Conservation (phyloP, 2,797 vertebrate genomes). For the Clarias fuscus region DNA sequence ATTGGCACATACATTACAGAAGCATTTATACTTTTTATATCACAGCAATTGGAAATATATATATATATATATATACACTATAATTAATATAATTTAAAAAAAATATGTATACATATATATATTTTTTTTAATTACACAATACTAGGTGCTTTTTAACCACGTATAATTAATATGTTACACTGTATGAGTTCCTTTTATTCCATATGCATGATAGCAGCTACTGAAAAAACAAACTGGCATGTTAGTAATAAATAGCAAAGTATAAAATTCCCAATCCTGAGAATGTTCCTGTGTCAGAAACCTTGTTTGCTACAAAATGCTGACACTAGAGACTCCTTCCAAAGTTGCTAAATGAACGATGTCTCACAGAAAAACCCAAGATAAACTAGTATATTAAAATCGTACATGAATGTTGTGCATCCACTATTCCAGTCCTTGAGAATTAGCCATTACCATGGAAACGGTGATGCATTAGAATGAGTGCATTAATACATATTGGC, state of each 20-base stretch:
- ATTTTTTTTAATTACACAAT: too few species aligned
- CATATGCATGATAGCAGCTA: not conserved
- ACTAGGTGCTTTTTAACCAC: too few species aligned
- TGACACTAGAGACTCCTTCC: not conserved
- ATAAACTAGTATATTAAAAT: too few species aligned
- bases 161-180: too few species aligned
- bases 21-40: not conserved
- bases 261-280: not conserved
- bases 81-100: too few species aligned
- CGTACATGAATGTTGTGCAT: not conserved
- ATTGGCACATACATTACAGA: not conserved
- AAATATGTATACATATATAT: too few species aligned
- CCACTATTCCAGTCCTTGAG: not conserved
- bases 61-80: too few species aligned
- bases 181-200: too few species aligned
- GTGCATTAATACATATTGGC: not conserved
- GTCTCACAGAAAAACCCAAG: not conserved
- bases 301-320: not conserved
- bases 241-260: not conserved
- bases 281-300: not conserved
- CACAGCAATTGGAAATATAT: too few species aligned
- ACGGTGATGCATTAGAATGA: not conserved
- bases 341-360: not conserved
- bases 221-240: not conserved
- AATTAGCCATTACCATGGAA: not conserved